Evolutionary conservation across 2,888 invertebrate species (phyloP), one percentile per base, ranked within the genome.

Genomic region (Hirudinaria manillensis): DNA sequence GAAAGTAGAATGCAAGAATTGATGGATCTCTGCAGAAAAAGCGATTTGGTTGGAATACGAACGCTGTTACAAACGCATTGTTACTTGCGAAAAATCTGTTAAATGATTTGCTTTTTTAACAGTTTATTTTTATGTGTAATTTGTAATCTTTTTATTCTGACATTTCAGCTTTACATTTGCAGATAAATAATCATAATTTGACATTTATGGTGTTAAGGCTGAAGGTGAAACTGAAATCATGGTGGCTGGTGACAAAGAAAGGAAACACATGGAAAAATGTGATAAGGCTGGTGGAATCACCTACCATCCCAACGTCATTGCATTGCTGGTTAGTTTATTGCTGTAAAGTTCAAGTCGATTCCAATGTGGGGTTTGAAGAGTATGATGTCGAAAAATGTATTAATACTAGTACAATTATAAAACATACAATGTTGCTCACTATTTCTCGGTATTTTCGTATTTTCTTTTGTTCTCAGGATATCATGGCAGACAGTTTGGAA

Each of bases 161-260:
- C 10, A 65, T 13, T 16, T 65, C n/a, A 53, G 65, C 19, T 67
- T 61, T 24, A 66, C 36, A 21, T n/a, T 19, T 27, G 29, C 19
- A 13, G 24, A 65, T 16, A 19, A 10, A 36, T n/a, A 34, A 68
- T 68, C 6, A 68, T 68, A 34, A 24, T 68, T 29, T n/a, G 21
- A 4, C n/a, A 24, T 29, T 36, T 29, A n/a, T 68, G 10, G 16
- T 55, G n/a, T 80, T n/a, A 61, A 83, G 84, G 80, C 80, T 27
- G 82, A 82, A 66, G 81, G 81, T 32, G 82, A 83, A 76, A 86
- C 89, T 45, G 90, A 91, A 6, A 92, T 96, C 0, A 81, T 93
- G 71, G 89, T 93, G 0, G 90, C 94, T 27, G 95, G 95, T 0
- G 95, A 96, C 84, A 92, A 92, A 67, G 94, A 94, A 83, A 88